These are phyloP conservation scores for Harmothoe impar DNA, from an alignment of 2,888 invertebrate genomes.

Conservation along the genomic window DNA sequence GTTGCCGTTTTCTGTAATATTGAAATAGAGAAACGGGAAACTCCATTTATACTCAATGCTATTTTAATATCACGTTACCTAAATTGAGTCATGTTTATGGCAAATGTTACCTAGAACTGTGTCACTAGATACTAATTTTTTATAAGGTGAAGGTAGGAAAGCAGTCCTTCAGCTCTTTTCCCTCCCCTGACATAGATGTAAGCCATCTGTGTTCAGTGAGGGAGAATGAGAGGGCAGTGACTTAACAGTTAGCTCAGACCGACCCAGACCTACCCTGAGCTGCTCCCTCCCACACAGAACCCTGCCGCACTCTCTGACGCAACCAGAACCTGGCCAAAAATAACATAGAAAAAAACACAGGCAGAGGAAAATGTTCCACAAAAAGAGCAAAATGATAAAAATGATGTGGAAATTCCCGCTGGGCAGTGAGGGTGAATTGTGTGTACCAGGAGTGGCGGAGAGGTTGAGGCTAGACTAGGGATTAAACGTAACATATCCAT, in stretches of 20 bases:
- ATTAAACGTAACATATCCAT: background rate
- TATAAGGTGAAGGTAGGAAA: no score
- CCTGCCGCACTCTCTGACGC: background rate
- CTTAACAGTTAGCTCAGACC: conserved; percentile 20
- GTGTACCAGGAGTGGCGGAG: background rate
- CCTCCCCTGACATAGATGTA: background rate
- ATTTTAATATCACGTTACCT: no score
- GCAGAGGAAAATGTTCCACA: background rate
- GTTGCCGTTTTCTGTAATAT: no score
- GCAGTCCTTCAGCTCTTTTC: background rate
- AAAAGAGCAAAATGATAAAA: background rate
- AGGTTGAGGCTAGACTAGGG: background rate
- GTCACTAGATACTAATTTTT: no score
- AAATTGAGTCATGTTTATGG: no score
- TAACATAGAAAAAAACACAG: background rate
- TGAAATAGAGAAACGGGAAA: no score
- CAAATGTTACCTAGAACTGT: no score
- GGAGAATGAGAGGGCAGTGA: conserved; percentile 18
- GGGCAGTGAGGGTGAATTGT: no score
- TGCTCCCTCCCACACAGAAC: no score
- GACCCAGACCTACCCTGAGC: background rate
- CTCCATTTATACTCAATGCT: no score
- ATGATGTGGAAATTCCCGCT: conserved; percentile 9
- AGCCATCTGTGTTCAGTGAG: conserved; percentile 10
- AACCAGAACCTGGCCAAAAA: background rate